These are phyloP conservation scores for Oscheius sp. DNA, from an alignment of 1,140 invertebrate species.

Conservation along the genomic window DNA sequence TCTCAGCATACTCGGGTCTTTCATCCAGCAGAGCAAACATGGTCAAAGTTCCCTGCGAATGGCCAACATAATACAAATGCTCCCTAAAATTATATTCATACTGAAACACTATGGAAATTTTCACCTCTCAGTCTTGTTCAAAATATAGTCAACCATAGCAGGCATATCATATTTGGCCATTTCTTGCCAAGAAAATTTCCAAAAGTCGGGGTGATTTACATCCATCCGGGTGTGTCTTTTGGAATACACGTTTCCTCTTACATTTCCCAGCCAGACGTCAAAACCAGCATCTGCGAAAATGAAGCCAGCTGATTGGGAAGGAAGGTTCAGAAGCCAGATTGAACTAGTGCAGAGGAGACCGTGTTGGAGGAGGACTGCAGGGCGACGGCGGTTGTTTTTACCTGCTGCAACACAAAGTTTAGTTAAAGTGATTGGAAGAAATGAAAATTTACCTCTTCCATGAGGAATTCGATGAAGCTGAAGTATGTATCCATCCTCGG, in stretches of 20 bases:
- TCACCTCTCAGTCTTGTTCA: conserved; percentile 68
- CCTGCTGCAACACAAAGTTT: conserved; percentile 19
- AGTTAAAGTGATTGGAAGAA: conserved; percentile 5
- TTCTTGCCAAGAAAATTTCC: conserved; percentile 68
- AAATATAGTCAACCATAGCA: conserved; percentile 70
- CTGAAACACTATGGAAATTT: too few relatives aligned
- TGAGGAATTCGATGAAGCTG: conserved; percentile 72
- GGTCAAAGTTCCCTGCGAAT: conserved; percentile 59
- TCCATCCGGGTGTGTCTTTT: conserved; percentile 63
- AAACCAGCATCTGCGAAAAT: conserved; percentile 70
- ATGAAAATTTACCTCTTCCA: conserved; percentile 50
- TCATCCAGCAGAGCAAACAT: conserved; percentile 62
- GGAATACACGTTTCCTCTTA: conserved; percentile 70
- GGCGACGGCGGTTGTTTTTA: conserved; percentile 29
- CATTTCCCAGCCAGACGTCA: conserved; percentile 75
- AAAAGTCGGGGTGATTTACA: conserved; percentile 53
- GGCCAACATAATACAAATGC: conserved; percentile 24
- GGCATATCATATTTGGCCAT: conserved; percentile 70
- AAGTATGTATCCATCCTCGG: conserved; percentile 74
- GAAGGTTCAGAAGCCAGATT: conserved; percentile 73
- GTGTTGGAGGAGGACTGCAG: conserved; percentile 69
- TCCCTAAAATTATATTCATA: neutral
- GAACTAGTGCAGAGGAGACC: conserved; percentile 75
- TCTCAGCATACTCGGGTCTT: conserved; percentile 37
- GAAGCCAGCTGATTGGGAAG: conserved; percentile 69